Percentiles rank a stretch among this genome's conserved stretches.
phyloP scores from a whole-genome alignment of 2,888 invertebrate species.

The Apotomis turbidana region DNA sequence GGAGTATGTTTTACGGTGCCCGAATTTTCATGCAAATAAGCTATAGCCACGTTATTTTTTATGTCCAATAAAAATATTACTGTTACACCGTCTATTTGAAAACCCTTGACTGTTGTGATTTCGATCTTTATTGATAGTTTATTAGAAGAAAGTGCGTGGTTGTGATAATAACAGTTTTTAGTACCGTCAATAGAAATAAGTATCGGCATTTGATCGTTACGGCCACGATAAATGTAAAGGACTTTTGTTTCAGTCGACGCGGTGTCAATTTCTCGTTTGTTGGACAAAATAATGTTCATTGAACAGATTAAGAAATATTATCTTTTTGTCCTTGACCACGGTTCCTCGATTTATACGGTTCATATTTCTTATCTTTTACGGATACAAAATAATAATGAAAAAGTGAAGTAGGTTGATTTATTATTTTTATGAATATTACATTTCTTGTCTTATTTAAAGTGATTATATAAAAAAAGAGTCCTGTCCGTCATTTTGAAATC shows the following conservation, averaged over 20 bases:
- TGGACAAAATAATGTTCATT: not conserved
- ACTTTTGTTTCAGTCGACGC: not conserved
- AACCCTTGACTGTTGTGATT: conserved; percentile 20
- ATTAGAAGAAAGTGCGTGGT: conserved; percentile 26
- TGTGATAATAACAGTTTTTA: conserved; percentile 33
- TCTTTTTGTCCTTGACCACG: not conserved
- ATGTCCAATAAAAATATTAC: conserved; percentile 47
- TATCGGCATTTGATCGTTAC: conserved; percentile 11
- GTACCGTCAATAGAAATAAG: conserved; percentile 20
- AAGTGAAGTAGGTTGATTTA: too few relatives aligned
- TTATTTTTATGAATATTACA: too few relatives aligned
- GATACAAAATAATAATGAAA: too few relatives aligned
- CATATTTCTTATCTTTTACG: not conserved
- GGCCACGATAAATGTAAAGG: not conserved
- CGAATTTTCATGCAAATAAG: conserved; percentile 56
- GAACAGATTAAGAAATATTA: not conserved
- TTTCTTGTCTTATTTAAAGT: too few relatives aligned
- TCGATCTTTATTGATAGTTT: conserved; percentile 36
- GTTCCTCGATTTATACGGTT: not conserved
- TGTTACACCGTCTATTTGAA: conserved; percentile 25
- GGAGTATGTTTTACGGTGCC: conserved; percentile 33
- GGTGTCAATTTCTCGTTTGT: conserved; percentile 23
- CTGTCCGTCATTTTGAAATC: too few relatives aligned
- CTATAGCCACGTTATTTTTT: conserved; percentile 54
- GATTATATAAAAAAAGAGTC: too few relatives aligned